A percentile compares a stretch with the other conserved stretches of the same genome.
Conservation (phyloP, 2,113 vertebrate species). For the Myxocyprinus asiaticus region DNA sequence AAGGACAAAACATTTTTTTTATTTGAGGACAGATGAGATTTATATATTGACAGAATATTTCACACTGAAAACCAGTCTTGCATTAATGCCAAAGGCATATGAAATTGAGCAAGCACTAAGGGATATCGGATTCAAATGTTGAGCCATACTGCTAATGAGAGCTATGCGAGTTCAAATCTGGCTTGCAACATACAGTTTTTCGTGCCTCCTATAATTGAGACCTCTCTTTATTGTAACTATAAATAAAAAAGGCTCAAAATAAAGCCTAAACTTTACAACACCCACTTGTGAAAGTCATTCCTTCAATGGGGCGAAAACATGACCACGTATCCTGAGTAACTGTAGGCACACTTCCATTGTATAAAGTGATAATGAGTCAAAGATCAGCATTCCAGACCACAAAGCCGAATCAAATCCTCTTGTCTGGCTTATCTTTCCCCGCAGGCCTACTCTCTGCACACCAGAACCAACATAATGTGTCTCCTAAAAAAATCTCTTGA, state of each 20-base stretch:
- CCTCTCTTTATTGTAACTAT: no score
- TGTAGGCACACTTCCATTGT: not conserved
- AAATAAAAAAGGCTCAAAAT: not conserved
- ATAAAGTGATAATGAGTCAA: slow-evolving; percentile 35
- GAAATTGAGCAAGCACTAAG: not conserved
- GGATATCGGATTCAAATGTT: no score
- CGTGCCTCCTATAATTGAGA: no score
- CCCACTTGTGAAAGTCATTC: not conserved
- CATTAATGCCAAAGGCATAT: not conserved
- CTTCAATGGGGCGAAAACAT: not conserved
- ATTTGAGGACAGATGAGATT: not conserved
- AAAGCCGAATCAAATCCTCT: slow-evolving; percentile 51
- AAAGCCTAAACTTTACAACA: not conserved
- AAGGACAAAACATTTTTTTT: no score
- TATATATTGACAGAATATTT: not conserved
- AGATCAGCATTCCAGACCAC: slow-evolving; percentile 52
- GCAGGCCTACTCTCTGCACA: slow-evolving; percentile 16
- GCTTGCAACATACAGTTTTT: no score
- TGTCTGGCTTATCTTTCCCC: slow-evolving; percentile 36
- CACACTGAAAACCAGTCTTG: slow-evolving; percentile 1
- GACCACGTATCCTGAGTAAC: not conserved
- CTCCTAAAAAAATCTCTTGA: slow-evolving; percentile 44
- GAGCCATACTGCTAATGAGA: no score
- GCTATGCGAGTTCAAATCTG: no score
- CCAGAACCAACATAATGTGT: slow-evolving; percentile 20